These are phyloP conservation scores for Nautilus pompilius DNA, from an alignment of 1,140 invertebrate species.

Conservation along the genomic window DNA sequence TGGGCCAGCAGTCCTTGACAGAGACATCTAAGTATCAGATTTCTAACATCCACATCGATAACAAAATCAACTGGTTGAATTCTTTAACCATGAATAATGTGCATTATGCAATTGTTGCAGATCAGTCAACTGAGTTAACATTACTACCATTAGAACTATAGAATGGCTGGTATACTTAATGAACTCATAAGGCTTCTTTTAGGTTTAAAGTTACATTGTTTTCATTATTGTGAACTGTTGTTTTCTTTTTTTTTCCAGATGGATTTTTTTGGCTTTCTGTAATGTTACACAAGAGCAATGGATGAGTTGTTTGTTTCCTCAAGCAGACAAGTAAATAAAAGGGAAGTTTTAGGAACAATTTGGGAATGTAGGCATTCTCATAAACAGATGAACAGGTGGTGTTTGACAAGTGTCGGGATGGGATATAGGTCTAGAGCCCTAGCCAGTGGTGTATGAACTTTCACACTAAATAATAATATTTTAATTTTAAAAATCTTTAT, in stretches of 20 bases:
- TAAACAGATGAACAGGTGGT: no score
- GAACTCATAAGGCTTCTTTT: no score
- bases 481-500: no score
- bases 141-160: constrained; percentile 15
- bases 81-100: constrained; percentile 19
- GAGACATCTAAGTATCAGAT: constrained; percentile 30
- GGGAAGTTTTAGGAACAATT: no score
- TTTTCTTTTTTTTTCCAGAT: not conserved
- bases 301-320: constrained; percentile 1
- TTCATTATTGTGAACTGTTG: not conserved
- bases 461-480: no score
- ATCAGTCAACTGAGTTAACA: constrained; percentile 35
- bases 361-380: no score
- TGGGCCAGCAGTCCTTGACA: constrained; percentile 15
- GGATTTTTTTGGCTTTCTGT: constrained; percentile 9
- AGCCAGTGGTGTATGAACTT: no score
- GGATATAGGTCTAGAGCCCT: no score
- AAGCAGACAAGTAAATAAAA: constrained; percentile 2
- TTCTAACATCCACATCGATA: constrained; percentile 21
- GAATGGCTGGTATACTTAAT: no score
- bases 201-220: no score
- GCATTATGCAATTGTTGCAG: constrained; percentile 29
- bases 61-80: constrained; percentile 48
- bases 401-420: no score
- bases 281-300: constrained; percentile 7